A percentile compares a stretch with the other conserved stretches of the same genome.
phyloP scores from a whole-genome alignment of 2,113 vertebrate genomes.

The Turdus rufiventris region DNA sequence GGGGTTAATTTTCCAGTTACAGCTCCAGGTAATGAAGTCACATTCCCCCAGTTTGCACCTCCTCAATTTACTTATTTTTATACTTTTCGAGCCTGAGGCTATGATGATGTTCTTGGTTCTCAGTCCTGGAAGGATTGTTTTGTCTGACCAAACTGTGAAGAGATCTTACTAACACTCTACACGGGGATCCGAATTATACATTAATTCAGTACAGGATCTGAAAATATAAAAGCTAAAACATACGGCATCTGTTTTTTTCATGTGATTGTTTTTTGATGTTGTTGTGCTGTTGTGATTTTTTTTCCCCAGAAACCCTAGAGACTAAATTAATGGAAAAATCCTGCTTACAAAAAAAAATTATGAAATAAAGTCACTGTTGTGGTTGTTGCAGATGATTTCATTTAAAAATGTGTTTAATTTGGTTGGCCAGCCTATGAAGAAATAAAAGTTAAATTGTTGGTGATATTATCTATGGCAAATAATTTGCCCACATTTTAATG shows the following conservation, averaged over 20 bases:
- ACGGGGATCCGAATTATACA: neutral
- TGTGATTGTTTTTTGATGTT: neutral
- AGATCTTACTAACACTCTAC: neutral
- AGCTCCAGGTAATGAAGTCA: neutral
- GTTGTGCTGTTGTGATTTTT: neutral
- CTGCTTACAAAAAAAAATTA: neutral
- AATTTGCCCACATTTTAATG: neutral
- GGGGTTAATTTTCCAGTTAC: neutral
- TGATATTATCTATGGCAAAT: neutral
- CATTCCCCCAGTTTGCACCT: accelerated
- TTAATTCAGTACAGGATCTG: neutral
- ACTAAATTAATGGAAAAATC: neutral
- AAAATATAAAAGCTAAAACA: neutral
- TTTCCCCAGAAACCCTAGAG: neutral
- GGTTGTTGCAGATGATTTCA: neutral
- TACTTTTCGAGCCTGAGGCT: neutral
- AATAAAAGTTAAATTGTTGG: neutral
- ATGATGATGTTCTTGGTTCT: neutral
- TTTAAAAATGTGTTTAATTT: neutral
- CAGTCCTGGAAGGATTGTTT: neutral
- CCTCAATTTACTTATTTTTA: neutral
- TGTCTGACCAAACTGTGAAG: neutral
- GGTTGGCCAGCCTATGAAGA: neutral
- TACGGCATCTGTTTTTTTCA: neutral
- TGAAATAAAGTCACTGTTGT: neutral